These are phyloP conservation scores for Sebastes hubbsi DNA, from an alignment of 2,797 vertebrate genomes.

Conservation along the genomic window DNA sequence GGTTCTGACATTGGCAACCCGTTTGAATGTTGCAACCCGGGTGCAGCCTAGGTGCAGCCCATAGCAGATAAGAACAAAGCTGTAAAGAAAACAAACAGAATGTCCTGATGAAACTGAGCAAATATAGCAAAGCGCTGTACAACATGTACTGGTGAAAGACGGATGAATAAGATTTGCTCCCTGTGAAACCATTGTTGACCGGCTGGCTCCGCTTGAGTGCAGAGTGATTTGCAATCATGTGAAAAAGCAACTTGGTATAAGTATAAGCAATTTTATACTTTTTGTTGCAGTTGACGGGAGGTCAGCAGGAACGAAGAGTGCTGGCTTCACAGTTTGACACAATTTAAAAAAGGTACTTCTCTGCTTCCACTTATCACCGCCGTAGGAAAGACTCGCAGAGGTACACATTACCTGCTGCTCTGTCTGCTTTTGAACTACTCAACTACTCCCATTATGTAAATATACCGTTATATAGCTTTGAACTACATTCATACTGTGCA, in stretches of 20 bases:
- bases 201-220: not conserved
- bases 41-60: conserved; percentile 8
- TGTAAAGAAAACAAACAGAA: conserved; percentile 25
- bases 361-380: not conserved
- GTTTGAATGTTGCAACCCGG: conserved; percentile 1
- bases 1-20: not conserved
- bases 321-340: not conserved
- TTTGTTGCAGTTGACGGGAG: not conserved
- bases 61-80: conserved; percentile 16
- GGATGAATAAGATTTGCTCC: conserved; percentile 5
- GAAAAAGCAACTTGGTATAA: not conserved
- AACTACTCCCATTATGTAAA: conserved; percentile 43
- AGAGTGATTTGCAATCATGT: conserved; percentile 4
- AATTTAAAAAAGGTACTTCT: not conserved
- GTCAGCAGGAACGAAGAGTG: not conserved
- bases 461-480: not conserved
- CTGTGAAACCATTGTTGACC: not conserved
- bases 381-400: not conserved
- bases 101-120: conserved; percentile 26
- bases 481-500: not conserved
- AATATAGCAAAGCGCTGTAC: conserved; percentile 20
- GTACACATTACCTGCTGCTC: not conserved
- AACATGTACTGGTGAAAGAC: not conserved
- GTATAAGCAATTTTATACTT: not conserved
- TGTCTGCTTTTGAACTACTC: not conserved